Evolutionary conservation across 2,797 vertebrate species (phyloP).

Genomic region (Champsocephalus esox): DNA sequence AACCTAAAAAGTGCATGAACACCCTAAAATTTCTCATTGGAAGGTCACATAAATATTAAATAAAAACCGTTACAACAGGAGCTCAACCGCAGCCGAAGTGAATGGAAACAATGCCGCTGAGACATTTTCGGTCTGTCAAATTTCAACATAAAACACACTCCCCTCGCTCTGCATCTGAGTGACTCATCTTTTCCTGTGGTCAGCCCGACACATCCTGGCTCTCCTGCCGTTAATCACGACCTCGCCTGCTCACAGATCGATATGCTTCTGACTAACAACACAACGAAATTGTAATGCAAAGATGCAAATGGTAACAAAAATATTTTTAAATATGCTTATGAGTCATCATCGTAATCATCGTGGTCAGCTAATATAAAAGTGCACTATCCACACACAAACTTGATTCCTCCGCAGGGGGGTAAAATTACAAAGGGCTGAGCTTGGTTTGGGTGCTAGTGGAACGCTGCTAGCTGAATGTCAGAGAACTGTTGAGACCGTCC

Average conservation of each 20-base stretch:
- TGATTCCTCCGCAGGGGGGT: slow-evolving; percentile 63
- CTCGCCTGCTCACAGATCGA: slow-evolving; percentile 75
- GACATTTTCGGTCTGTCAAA: slow-evolving; percentile 85
- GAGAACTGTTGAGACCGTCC: slow-evolving; percentile 68
- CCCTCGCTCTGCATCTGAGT: slow-evolving; percentile 60
- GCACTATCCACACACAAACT: slow-evolving; percentile 84
- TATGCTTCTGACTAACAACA: slow-evolving; percentile 80
- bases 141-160: slow-evolving; percentile 81
- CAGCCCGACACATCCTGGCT: slow-evolving; percentile 41
- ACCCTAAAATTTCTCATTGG: slow-evolving; percentile 88
- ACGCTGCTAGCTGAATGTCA: slow-evolving; percentile 68
- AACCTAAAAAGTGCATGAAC: slow-evolving; percentile 91
- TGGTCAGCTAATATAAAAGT: slow-evolving; percentile 86
- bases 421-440: slow-evolving; percentile 66
- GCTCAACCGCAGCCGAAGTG: slow-evolving; percentile 85
- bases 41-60: slow-evolving; percentile 93
- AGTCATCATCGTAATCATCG: slow-evolving; percentile 70
- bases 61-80: slow-evolving; percentile 87
- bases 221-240: slow-evolving; percentile 52
- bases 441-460: slow-evolving; percentile 75
- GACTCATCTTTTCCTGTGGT: slow-evolving; percentile 69
- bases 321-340: slow-evolving; percentile 82
- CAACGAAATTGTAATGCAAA: slow-evolving; percentile 81
- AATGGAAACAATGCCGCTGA: slow-evolving; percentile 79
- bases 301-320: slow-evolving; percentile 86